These are phyloP conservation scores for Phrynocephalus guinanensis DNA, from an alignment of 2,797 vertebrate species.

Conservation along the genomic window DNA sequence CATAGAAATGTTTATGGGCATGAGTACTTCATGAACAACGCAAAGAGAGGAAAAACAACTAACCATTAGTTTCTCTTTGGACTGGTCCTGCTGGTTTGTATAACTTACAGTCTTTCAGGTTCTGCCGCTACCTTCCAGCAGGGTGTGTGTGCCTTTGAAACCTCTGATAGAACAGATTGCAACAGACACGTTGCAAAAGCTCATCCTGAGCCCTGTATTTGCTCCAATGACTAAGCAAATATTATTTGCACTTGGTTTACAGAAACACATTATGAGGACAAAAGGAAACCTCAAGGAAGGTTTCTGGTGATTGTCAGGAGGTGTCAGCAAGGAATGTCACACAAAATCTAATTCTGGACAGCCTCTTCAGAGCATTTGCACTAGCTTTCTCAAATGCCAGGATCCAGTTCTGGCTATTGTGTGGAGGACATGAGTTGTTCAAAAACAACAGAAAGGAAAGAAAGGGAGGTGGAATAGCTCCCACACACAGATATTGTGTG, in stretches of 20 bases:
- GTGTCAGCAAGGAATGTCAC: slow-evolving; percentile 68
- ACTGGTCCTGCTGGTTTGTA: slow-evolving; percentile 54
- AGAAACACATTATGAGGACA: slow-evolving; percentile 54
- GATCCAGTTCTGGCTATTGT: background rate
- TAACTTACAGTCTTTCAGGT: slow-evolving; percentile 48
- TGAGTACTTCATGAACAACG: slow-evolving; percentile 11
- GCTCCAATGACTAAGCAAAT: slow-evolving; percentile 65
- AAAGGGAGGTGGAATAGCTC: no score
- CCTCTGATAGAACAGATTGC: slow-evolving; percentile 72
- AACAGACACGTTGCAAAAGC: slow-evolving; percentile 65
- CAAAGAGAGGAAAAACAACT: slow-evolving; percentile 1
- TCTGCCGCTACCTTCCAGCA: slow-evolving; percentile 52
- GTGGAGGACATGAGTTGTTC: background rate
- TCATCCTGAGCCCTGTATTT: slow-evolving; percentile 62
- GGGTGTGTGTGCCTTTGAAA: slow-evolving; percentile 48
- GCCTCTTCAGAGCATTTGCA: slow-evolving; percentile 9
- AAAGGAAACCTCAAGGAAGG: slow-evolving; percentile 44
- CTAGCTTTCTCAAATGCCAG: background rate
- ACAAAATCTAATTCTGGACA: slow-evolving; percentile 43
- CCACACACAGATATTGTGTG: no score
- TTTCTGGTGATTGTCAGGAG: slow-evolving; percentile 65
- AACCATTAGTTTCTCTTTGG: slow-evolving; percentile 26
- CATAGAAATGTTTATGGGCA: background rate
- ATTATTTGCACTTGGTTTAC: slow-evolving; percentile 61
- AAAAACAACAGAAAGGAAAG: no score